Base-by-base conservation (phyloP, 2,113 vertebrate species). In the Himantopus leucocephalus region DNA sequence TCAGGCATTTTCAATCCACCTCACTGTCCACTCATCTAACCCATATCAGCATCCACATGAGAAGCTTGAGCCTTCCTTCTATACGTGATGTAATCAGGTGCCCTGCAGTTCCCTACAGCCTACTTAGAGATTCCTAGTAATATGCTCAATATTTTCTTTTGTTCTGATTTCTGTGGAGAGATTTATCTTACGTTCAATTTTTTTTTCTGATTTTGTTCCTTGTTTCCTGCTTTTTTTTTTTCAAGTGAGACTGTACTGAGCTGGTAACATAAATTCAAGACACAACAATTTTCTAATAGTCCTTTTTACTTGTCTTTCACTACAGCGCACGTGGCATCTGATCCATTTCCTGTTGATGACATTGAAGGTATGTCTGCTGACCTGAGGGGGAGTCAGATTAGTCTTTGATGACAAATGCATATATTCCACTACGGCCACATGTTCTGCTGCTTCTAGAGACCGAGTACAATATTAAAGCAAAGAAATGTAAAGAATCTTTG, bases 1-100 rank as follows among this genome's bases (percentile, higher is more conserved):
- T 78, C 20, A 55, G 24, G 8, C 0, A 0, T 41, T 64, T 56
- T 48, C 34, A 39, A 27, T 34, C 6, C 60, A 21, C 29, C 8
- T 60, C 26, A 29, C 6, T n/a, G 12, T 37, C 12, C 9, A 17
- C 3, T 76, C 21, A 23, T 43, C 35, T 52, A 47, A 81, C 20
- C 12, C 8, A 2, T 27, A 52, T 17, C 37, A 56, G 8, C 18
- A 76, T 5, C 30, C 58, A 30, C 8, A 34, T 7, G 26, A 88
- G 58, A 79, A 50, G 12, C 29, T 59, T 32, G 41, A 82, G 23
- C 5, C 20, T 85, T 79, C 18, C 14, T 26, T 68, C 20, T 34
- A 1, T 10, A 9, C 17, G 8, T n/a, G 20, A 3, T 75, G 7
- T 55, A 74, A 78, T 9, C 8, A 21, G 12, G 60, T 35, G 39